Evolutionary conservation across 2,113 vertebrate genomes (phyloP), one percentile per base, ranked within the genome.

Genomic region (Collichthys lucidus): DNA sequence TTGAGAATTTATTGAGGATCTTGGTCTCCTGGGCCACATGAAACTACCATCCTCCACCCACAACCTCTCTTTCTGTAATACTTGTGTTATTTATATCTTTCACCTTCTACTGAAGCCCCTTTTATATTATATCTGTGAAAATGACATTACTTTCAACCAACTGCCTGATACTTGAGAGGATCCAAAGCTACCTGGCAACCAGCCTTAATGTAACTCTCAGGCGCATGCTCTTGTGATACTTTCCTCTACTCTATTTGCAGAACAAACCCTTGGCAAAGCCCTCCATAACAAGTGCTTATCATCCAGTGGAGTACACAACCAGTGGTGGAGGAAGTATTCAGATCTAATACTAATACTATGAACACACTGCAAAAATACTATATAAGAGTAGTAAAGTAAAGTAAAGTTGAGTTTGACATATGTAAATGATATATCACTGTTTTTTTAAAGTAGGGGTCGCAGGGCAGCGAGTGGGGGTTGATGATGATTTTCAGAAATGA

Each of bases 221-320:
- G 35, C 49, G 67, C 70, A 56, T 14, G 60, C 55, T 66, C 63
- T 53, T 5, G 1, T 74, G 31, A 59, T 47, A 44, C 57, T 55
- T 44, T 40, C 35, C 35, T 40, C 35, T 40, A 8, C 44, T 15
- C 53, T 73, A 22, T 79, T 65, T 52, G 29, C 50, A 62, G 55
- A 79, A 64, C 83, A 86, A 89, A 88, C 88, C 88, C 86, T 91
- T 63, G 49, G 85, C 60, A 68, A 76, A 40, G 57, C 74, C 55
- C 88, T 88, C 55, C 29, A n/a, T 49, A 66, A 31, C 53, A 60
- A 88, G 90, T 82, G 83, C 47, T 70, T 63, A 22, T 56, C 77
- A 77, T 63, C 84, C 85, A 72, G 15, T 20, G 15, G 60, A 52
- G 7, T 12, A 42, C 11, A n/a, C 9, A 35, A 60, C 16, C 20